phyloP scores from a whole-genome alignment of 2,888 invertebrate species.

The Hydrotaea cyrtoneurina region DNA sequence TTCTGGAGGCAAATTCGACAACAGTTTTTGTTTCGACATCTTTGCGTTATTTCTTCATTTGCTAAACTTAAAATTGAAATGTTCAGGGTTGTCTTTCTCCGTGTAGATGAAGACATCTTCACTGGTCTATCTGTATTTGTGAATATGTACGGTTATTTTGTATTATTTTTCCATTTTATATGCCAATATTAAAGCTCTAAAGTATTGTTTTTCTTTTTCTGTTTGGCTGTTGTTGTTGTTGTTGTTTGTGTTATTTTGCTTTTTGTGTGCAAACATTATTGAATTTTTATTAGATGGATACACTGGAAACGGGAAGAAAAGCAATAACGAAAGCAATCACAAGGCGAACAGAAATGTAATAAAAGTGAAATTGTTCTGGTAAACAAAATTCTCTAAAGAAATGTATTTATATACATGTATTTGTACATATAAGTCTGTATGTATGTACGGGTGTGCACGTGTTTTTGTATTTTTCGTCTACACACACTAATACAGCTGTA shows the following conservation, averaged over 20 bases:
- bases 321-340: slow-evolving; percentile 17
- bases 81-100: too few relatives aligned
- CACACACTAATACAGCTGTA: neutral
- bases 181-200: slow-evolving; percentile 12
- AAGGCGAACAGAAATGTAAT: slow-evolving; percentile 14
- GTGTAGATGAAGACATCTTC: too few relatives aligned
- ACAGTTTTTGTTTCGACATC: too few relatives aligned
- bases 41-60: too few relatives aligned
- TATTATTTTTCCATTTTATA: neutral
- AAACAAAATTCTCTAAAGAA: slow-evolving; percentile 41
- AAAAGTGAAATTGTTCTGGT: slow-evolving; percentile 44
- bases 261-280: slow-evolving; percentile 19
- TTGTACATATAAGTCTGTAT: neutral
- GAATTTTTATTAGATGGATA: slow-evolving; percentile 30
- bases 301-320: slow-evolving; percentile 11
- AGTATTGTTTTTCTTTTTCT: slow-evolving; percentile 1
- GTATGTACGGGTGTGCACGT: neutral
- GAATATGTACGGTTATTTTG: too few relatives aligned
- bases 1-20: too few relatives aligned
- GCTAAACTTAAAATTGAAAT: too few relatives aligned
- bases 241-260: neutral
- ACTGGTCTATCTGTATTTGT: too few relatives aligned
- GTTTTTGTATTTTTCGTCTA: neutral
- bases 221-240: too few relatives aligned
- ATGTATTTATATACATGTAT: neutral